phyloP scores from a whole-genome alignment of 2,888 invertebrate genomes.

The Trimorus sp. region DNA sequence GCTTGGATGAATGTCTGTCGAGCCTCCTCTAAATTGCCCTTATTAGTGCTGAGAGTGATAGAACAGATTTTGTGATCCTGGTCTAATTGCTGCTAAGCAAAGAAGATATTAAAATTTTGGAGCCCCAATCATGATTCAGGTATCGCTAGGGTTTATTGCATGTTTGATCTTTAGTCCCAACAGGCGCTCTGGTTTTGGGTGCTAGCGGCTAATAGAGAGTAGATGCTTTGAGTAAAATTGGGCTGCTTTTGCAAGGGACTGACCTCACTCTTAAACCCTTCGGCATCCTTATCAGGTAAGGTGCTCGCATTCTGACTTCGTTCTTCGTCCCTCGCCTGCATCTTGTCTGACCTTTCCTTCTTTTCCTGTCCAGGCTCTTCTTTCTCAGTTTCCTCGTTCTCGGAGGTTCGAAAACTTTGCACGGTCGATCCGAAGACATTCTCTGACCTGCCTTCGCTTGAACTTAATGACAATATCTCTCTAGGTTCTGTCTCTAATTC shows the following conservation, averaged over 20 bases:
- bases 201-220: constrained; percentile 64
- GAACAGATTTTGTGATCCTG: constrained; percentile 59
- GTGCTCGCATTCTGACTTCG: constrained; percentile 39
- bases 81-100: constrained; percentile 62
- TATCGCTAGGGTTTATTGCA: constrained; percentile 45
- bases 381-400: constrained; percentile 31
- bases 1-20: constrained; percentile 52
- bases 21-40: constrained; percentile 53
- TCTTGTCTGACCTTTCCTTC: constrained; percentile 35
- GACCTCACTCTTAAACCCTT: constrained; percentile 71
- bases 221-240: constrained; percentile 62
- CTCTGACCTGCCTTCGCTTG: constrained; percentile 37
- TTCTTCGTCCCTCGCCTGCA: constrained; percentile 32
- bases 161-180: constrained; percentile 54
- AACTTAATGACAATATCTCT: constrained; percentile 10
- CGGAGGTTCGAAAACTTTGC: constrained; percentile 65
- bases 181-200: constrained; percentile 56
- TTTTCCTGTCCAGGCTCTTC: constrained; percentile 52
- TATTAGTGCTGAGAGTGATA: constrained; percentile 66
- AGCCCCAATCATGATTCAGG: constrained; percentile 46
- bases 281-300: constrained; percentile 63
- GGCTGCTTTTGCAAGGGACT: constrained; percentile 66
- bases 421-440: constrained; percentile 55
- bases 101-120: constrained; percentile 57
- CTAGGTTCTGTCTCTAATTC: neutral